Conservation (phyloP, 1,140 invertebrate species). For the Danaus melanippus region DNA sequence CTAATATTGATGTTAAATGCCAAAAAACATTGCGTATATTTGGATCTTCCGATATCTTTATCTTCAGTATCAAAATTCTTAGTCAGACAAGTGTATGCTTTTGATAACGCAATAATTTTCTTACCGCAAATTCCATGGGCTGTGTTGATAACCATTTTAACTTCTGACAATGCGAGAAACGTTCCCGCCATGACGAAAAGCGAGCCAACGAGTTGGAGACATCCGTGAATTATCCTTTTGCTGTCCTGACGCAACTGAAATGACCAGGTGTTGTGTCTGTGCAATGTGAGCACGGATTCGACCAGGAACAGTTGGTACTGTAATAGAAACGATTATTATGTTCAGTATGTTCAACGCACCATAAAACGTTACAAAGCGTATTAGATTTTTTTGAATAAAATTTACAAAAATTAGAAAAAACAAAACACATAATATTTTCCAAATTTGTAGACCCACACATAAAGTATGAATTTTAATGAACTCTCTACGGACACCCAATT, state of each 20-base stretch:
- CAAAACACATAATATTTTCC: too few species aligned
- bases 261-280: conserved; percentile 62
- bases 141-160: conserved; percentile 44
- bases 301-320: conserved; percentile 65
- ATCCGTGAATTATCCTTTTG: conserved; percentile 57
- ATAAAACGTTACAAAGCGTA: too few species aligned
- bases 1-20: too few species aligned
- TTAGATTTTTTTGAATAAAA: too few species aligned
- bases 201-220: conserved; percentile 53
- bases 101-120: conserved; percentile 4
- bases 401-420: too few species aligned
- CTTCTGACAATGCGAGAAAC: conserved; percentile 48
- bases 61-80: too few species aligned
- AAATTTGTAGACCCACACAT: too few species aligned
- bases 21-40: background rate
- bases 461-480: too few species aligned
- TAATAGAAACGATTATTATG: conserved; percentile 12
- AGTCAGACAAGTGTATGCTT: too few species aligned
- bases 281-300: conserved; percentile 56
- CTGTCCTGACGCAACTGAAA: conserved; percentile 50
- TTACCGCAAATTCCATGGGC: conserved; percentile 65
- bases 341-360: too few species aligned
- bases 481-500: too few species aligned
- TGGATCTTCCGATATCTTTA: conserved; percentile 1
- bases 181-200: conserved; percentile 61